Evolutionary conservation across 2,113 vertebrate species (phyloP), one percentile per base, ranked within the genome.

Genomic region (Pampusana beccarii): DNA sequence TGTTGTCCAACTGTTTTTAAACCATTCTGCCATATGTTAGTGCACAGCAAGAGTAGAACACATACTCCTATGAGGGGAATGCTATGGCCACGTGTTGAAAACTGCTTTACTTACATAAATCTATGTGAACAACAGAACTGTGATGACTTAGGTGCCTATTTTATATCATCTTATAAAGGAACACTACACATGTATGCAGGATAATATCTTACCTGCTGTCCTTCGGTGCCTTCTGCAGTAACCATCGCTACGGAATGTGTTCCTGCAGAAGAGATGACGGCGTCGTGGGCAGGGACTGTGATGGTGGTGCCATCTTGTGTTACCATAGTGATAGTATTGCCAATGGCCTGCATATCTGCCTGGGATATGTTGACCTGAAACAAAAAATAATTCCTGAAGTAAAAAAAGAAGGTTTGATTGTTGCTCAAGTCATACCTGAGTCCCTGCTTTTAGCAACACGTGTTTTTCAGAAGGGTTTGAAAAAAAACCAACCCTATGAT

Each of bases 231-330:
- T 86, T 99, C 99, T 1, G 99, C 98, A 25, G 99, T 99, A 70
- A 99, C 99, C 99, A 99, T 99, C 16, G 99, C 99, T 84, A 99
- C 99, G 0, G 99, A 98, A 90, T 99, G 99, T 34, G 98, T 97
- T 57, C 98, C 99, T 42, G 98, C 98, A 10, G 99, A 98, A 38
- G 99, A 98, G 96, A 99, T 98, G 95, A 98, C 98, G 1, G 98
- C 98, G 8, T 99, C 99, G 1, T 99, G 99, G 50, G 99, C 98
- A 44, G 99, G 99, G 86, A 99, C 99, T 8, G 99, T 99, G 97
- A 99, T 99, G 78, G 99, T 99, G 5, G 99, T 99, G 97, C 99
- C 99, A 95, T 99, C 99, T 80, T 99, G 99, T 31, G 99, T 99
- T 80, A 99, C 99, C 99, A 99, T 99, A 57, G 99, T 99, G 97